Percentiles rank a stretch among this genome's conserved stretches.
Evolutionary conservation across 2,797 vertebrate species (phyloP).

Genomic region (Ctenochaetus hawaiiensis): DNA sequence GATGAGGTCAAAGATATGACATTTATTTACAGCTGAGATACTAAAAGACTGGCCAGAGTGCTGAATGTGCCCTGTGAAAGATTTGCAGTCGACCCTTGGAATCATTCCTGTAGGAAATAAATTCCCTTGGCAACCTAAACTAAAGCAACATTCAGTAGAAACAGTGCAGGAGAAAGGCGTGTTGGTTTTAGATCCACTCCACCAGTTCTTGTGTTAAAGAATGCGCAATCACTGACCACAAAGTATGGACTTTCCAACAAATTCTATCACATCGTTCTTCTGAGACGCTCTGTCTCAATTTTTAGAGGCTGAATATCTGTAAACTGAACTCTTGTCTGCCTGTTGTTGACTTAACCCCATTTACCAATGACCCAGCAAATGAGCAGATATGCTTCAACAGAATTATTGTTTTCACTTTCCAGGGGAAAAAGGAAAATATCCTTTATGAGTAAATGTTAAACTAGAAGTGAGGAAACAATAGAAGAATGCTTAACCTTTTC

Average conservation of each 20-base stretch:
- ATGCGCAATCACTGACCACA: not conserved
- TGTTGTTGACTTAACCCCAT: not conserved
- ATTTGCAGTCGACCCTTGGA: slow-evolving; percentile 38
- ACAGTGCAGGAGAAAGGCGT: not conserved
- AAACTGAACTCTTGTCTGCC: not conserved
- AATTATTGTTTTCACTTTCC: slow-evolving; percentile 14
- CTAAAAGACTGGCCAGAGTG: slow-evolving; percentile 1
- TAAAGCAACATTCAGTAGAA: slow-evolving; percentile 8
- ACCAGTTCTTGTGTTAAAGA: slow-evolving; percentile 2
- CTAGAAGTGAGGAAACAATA: slow-evolving; percentile 40
- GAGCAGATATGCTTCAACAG: slow-evolving; percentile 13
- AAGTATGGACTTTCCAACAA: not conserved
- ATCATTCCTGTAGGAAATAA: slow-evolving; percentile 30
- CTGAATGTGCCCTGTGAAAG: slow-evolving; percentile 20
- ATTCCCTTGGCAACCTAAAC: slow-evolving; percentile 6
- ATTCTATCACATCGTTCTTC: not conserved
- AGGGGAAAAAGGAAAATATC: slow-evolving; percentile 30
- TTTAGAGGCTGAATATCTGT: not conserved
- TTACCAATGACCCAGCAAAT: slow-evolving; percentile 23
- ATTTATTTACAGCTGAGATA: slow-evolving; percentile 31
- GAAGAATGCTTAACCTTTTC: slow-evolving; percentile 61
- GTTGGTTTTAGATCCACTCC: not conserved
- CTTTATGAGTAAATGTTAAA: slow-evolving; percentile 25
- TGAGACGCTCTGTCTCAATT: not conserved
- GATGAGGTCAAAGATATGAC: slow-evolving; percentile 27